These are phyloP conservation scores for Telmatochromis brichardi DNA, from an alignment of 2,113 vertebrate species.

Conservation along the genomic window DNA sequence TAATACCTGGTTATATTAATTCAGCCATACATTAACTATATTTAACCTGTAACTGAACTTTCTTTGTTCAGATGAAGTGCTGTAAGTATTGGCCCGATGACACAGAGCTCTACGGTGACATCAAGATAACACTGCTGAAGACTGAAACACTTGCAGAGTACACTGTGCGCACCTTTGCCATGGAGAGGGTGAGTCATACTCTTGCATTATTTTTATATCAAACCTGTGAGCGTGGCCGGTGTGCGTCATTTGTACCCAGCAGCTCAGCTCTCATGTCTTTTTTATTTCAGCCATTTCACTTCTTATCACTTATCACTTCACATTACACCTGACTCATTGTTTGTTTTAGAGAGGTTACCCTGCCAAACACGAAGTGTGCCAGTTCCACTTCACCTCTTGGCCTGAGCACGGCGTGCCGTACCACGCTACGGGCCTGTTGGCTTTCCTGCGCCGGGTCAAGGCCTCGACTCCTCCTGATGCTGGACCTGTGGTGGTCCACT, in stretches of 20 bases:
- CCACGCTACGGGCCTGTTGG: constrained; percentile 89
- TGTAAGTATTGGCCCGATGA: constrained; percentile 96
- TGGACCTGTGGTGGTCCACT: constrained; percentile 91
- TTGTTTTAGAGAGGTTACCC: constrained; percentile 83
- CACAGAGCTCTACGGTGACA: constrained; percentile 92
- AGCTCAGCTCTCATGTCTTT: neutral
- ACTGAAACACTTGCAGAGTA: constrained; percentile 88
- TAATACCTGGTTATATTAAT: neutral
- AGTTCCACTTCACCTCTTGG: constrained; percentile 97
- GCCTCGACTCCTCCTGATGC: constrained; percentile 84
- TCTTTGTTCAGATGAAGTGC: constrained; percentile 83
- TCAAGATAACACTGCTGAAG: constrained; percentile 89
- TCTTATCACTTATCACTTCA: neutral
- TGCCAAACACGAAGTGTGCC: constrained; percentile 88
- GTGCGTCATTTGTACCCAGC: neutral
- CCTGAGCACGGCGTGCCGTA: constrained; percentile 91
- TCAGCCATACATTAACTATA: neutral
- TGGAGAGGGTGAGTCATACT: constrained; percentile 81
- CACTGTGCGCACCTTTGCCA: constrained; percentile 85
- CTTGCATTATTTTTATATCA: neutral
- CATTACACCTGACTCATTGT: neutral
- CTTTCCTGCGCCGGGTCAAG: constrained; percentile 91
- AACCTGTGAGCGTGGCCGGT: neutral
- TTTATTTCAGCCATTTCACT: neutral
- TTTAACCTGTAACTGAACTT: neutral